Conservation (phyloP, 2,888 invertebrate species). For the Drosophila mercatorum region DNA sequence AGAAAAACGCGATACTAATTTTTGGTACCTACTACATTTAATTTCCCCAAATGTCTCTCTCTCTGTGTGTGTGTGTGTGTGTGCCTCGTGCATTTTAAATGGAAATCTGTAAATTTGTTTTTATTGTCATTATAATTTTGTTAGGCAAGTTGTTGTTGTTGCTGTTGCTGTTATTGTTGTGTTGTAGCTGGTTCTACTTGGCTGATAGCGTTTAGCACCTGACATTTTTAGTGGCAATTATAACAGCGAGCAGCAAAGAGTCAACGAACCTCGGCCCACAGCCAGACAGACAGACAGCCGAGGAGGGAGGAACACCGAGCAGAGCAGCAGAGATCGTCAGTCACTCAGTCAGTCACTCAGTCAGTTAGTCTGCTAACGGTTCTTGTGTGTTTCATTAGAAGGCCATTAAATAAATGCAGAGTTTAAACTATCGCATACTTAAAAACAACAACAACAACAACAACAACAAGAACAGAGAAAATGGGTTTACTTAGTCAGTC, state of each 20-base stretch:
- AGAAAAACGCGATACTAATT: conserved; percentile 72
- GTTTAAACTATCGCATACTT: conserved; percentile 58
- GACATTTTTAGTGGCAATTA: conserved; percentile 80
- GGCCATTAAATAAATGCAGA: conserved; percentile 63
- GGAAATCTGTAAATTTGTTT: conserved; percentile 79
- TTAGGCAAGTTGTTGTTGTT: conserved; percentile 39
- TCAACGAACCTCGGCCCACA: conserved; percentile 58
- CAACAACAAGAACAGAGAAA: conserved; percentile 11
- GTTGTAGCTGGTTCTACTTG: conserved; percentile 73
- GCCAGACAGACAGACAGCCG: conserved; percentile 28
- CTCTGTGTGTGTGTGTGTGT: conserved; percentile 13
- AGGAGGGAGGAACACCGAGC: neutral
- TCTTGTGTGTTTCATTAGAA: conserved; percentile 52
- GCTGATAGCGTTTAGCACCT: conserved; percentile 82
- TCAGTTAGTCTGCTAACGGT: conserved; percentile 42
- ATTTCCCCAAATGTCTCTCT: conserved; percentile 43
- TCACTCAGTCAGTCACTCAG: conserved; percentile 4
- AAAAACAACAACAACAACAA: conserved; percentile 14
- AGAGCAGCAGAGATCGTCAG: conserved; percentile 5
- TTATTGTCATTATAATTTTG: conserved; percentile 78
- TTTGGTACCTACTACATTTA: conserved; percentile 74
- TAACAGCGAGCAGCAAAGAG: conserved; percentile 60
- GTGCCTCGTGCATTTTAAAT: conserved; percentile 61
- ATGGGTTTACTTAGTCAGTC: conserved; percentile 50
- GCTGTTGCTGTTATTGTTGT: conserved; percentile 27